Conservation (phyloP, 2,113 vertebrate genomes). For the Apeltes quadracus region DNA sequence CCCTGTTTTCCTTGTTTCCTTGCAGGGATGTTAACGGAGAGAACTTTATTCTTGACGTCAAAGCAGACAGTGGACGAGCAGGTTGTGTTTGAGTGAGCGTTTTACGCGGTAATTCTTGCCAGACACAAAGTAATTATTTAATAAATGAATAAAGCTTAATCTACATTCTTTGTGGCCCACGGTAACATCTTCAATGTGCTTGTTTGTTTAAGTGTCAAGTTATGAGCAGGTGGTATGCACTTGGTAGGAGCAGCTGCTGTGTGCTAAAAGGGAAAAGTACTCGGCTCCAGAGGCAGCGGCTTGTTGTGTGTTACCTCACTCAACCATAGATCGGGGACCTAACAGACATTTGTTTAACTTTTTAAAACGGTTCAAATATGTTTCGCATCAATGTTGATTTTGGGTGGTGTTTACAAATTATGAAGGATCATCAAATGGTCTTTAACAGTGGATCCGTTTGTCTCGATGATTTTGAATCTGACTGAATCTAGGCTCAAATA, state of each 20-base stretch:
- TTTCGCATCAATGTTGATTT: background rate
- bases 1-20: conserved; percentile 54
- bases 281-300: too few species aligned
- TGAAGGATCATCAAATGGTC: background rate
- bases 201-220: too few species aligned
- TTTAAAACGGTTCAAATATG: background rate
- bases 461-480: background rate
- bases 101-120: background rate
- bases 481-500: background rate
- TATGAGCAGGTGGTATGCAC: background rate
- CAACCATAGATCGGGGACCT: background rate
- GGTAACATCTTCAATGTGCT: background rate
- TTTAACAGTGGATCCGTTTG: background rate
- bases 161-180: background rate
- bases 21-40: conserved; percentile 39
- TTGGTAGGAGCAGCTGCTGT: too few species aligned
- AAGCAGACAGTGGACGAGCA: conserved; percentile 7
- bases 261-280: too few species aligned
- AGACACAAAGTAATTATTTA: background rate
- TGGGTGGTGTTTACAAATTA: background rate
- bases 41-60: conserved; percentile 52
- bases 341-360: background rate
- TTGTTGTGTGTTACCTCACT: background rate
- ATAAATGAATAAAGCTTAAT: background rate
- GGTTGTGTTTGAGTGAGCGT: background rate